phyloP scores from a whole-genome alignment of 2,113 vertebrate genomes.

The Epinephelus moara region DNA sequence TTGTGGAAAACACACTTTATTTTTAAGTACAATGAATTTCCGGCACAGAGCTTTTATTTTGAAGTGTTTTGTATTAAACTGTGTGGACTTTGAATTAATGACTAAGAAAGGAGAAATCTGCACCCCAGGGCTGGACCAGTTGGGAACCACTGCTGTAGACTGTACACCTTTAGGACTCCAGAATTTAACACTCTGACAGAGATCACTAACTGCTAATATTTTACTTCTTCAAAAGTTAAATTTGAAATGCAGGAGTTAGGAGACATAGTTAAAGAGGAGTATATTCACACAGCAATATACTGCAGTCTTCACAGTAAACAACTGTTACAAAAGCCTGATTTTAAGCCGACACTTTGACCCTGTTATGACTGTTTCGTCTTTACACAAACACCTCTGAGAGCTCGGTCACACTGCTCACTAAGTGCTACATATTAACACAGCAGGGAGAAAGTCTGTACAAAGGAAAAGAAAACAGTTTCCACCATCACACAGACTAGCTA shows the following conservation, averaged over 20 bases:
- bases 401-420: neutral
- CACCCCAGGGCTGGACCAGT: no score
- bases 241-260: neutral
- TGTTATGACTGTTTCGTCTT: constrained; percentile 31
- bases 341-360: constrained; percentile 18
- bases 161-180: no score
- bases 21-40: no score
- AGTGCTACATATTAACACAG: constrained; percentile 27
- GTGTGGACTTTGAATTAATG: no score
- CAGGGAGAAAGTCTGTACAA: constrained; percentile 43
- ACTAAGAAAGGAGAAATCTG: no score
- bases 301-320: neutral
- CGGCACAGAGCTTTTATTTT: no score
- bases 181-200: neutral
- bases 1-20: no score
- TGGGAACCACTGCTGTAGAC: neutral
- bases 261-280: neutral
- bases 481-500: constrained; percentile 12
- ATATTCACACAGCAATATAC: neutral
- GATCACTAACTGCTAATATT: neutral
- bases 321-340: constrained; percentile 2
- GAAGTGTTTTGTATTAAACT: no score
- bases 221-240: neutral
- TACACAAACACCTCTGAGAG: constrained; percentile 45
- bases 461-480: constrained; percentile 37